A percentile compares a stretch with the other conserved stretches of the same genome.
Evolutionary conservation across 2,797 vertebrate species (phyloP).

Genomic region (Scolopax bukidnonensis): DNA sequence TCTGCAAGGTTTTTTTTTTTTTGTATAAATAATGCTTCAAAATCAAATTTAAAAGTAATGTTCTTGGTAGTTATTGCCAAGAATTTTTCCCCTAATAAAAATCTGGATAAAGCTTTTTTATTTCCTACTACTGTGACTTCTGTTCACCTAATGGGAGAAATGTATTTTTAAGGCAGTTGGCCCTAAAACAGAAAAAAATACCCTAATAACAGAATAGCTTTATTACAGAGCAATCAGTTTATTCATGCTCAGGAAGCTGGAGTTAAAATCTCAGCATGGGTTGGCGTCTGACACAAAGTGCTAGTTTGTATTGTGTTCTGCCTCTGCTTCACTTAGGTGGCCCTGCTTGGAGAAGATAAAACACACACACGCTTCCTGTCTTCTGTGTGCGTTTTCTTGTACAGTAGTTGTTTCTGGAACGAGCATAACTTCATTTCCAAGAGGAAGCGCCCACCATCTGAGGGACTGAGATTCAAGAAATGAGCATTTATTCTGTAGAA

Average conservation of each 20-base stretch:
- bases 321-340: constrained; percentile 67
- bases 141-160: constrained; percentile 50
- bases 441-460: constrained; percentile 64
- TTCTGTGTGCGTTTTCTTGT: constrained; percentile 40
- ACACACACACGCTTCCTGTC: constrained; percentile 66
- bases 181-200: constrained; percentile 32
- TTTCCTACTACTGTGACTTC: constrained; percentile 41
- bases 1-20: neutral
- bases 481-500: constrained; percentile 4
- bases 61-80: neutral
- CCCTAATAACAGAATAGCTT: constrained; percentile 23
- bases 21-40: constrained; percentile 27
- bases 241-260: constrained; percentile 64
- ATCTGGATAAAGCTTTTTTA: constrained; percentile 26
- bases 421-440: constrained; percentile 55
- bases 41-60: neutral
- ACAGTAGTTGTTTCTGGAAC: constrained; percentile 72
- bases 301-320: constrained; percentile 58
- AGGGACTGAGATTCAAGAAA: constrained; percentile 34
- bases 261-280: constrained; percentile 63
- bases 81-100: constrained; percentile 33
- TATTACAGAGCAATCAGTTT: constrained; percentile 50
- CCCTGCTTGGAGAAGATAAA: constrained; percentile 59
- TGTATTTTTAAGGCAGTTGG: constrained; percentile 52
- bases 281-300: constrained; percentile 50